Evolutionary conservation across 1,140 invertebrate species (phyloP).

Genomic region (Papilio helenus): DNA sequence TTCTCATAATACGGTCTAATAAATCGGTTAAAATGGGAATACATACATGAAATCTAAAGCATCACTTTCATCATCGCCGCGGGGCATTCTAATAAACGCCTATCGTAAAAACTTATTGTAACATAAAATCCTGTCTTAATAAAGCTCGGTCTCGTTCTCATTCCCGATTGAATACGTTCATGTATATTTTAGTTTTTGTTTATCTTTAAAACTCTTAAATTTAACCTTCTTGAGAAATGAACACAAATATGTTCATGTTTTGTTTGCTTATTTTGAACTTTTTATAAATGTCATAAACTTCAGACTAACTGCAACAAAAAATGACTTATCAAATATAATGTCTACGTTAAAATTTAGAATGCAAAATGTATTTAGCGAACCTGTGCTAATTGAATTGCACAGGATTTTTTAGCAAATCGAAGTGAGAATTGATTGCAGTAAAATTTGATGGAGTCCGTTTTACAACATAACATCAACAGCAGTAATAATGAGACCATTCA

Average conservation of each 20-base stretch:
- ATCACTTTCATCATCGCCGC: conserved; percentile 6
- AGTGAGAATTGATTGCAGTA: conserved; percentile 1
- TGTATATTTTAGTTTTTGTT: not conserved
- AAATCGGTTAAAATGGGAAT: not conserved
- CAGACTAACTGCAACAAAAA: not conserved
- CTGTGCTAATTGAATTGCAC: not conserved
- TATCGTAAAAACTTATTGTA: conserved; percentile 27
- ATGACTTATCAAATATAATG: not conserved
- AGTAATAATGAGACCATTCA: not conserved
- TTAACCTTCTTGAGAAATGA: not conserved
- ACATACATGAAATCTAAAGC: not conserved
- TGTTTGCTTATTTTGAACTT: not conserved
- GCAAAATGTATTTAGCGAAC: not conserved
- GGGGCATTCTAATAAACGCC: conserved; percentile 20
- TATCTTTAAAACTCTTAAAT: not conserved
- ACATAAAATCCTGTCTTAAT: not conserved
- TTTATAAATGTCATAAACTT: not conserved
- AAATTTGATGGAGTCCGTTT: not conserved
- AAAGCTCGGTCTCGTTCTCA: not conserved
- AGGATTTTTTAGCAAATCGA: conserved; percentile 5
- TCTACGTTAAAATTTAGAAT: not conserved
- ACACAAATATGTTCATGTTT: too few relatives aligned
- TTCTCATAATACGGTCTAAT: too few relatives aligned
- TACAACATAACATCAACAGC: not conserved
- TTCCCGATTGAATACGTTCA: not conserved